Conservation (phyloP, 2,113 vertebrate genomes). For the Rostratula benghalensis region DNA sequence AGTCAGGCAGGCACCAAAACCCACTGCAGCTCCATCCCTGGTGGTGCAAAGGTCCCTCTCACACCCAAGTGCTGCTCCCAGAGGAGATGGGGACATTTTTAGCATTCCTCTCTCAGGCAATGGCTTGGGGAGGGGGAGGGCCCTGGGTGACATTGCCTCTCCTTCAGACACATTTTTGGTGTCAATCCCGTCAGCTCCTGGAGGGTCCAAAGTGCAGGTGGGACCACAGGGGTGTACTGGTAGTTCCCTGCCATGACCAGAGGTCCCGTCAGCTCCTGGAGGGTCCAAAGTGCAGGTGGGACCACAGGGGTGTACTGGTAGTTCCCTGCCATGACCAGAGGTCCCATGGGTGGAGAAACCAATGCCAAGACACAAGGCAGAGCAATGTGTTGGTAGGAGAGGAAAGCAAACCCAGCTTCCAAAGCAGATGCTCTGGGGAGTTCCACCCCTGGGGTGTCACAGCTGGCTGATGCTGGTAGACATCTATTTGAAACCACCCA, state of each 20-base stretch:
- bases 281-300: neutral
- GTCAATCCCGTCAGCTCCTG: neutral
- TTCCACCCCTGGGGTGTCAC: neutral
- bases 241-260: fast-evolving
- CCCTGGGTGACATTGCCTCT: neutral
- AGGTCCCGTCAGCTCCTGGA: neutral
- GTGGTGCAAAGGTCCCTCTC: neutral
- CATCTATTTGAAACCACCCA: neutral
- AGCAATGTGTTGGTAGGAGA: fast-evolving
- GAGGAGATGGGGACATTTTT: fast-evolving
- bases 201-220: neutral
- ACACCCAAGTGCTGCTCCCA: neutral
- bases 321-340: neutral
- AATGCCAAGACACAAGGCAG: neutral
- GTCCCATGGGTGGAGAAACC: neutral
- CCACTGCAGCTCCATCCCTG: neutral
- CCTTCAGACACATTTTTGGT: neutral
- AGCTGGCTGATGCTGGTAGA: fast-evolving
- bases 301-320: fast-evolving
- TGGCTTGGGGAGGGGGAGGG: neutral
- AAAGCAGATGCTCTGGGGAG: neutral
- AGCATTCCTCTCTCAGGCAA: neutral
- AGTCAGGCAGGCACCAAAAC: neutral
- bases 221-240: fast-evolving
- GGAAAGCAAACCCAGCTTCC: neutral